Evolutionary conservation across 2,113 vertebrate species (phyloP), one percentile per base, ranked within the genome.

Genomic region (Ceratotherium simum): DNA sequence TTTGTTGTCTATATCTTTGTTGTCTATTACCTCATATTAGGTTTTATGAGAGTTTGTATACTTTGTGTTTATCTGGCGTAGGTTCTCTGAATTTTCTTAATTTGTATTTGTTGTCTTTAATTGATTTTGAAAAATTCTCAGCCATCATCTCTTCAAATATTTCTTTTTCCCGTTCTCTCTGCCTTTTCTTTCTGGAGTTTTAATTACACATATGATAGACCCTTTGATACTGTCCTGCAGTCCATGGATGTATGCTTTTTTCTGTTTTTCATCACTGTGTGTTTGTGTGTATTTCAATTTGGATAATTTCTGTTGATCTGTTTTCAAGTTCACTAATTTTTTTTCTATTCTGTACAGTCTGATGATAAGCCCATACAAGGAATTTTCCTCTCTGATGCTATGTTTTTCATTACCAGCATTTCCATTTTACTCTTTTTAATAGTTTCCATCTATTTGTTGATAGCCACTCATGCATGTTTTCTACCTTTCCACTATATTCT

Each of bases 81-180:
- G 36, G 16, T 83, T 60, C 39, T 95, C 17, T 83, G 33, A 62
- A 39, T 88, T 83, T 83, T 54, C 29, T 67, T 90, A 56, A 54
- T 76, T 90, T 90, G n/a, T 64, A 27, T 65, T 65, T 89, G n/a
- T 81, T 82, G 78, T 54, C 5, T 88, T 94, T 85, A 93, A 67
- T 31, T 65, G n/a, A 82, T 90, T 69, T 39, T 78, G 46, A 60
- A 69, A 91, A 78, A 4, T 54, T 69, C 14, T 78, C 18, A 90
- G 58, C 58, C 23, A n/a, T 8, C 67, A 64, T 56, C 27, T 90
- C 27, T 89, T 64, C 23, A 46, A 39, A 10, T 75, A 46, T 17
- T 90, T 88, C 7, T 70, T 69, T 95, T 13, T 48, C 16, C 39
- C 25, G 6, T 87, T 58, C 39, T 89, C 18, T 42, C 25, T 73